A percentile compares a stretch with the other conserved stretches of the same genome.
These are phyloP conservation scores for Xylocampa areola DNA, from an alignment of 2,888 invertebrate genomes.

Conservation along the genomic window DNA sequence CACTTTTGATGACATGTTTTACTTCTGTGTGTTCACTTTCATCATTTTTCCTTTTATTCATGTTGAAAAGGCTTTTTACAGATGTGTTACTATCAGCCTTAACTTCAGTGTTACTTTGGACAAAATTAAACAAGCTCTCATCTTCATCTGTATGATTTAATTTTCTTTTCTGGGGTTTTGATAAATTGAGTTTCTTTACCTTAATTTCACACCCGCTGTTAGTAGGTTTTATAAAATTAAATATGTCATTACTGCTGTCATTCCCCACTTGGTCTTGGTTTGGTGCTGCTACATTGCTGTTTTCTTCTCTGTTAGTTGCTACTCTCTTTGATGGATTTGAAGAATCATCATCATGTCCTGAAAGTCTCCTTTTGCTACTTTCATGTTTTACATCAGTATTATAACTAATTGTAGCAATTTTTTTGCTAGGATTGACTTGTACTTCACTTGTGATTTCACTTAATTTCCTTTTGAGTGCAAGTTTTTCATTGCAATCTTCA, in stretches of 20 bases:
- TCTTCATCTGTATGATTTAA: constrained; percentile 71
- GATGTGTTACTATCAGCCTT: constrained; percentile 47
- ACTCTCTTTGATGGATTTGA: constrained; percentile 74
- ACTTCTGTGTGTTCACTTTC: constrained; percentile 44
- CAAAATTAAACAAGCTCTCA: constrained; percentile 82
- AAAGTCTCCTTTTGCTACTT: constrained; percentile 69
- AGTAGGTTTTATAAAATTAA: constrained; percentile 75
- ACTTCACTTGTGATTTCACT: constrained; percentile 66
- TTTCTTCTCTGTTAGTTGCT: constrained; percentile 68
- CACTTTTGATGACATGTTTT: constrained; percentile 32
- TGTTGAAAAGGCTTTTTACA: constrained; percentile 61
- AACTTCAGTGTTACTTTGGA: constrained; percentile 64
- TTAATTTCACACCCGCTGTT: constrained; percentile 50
- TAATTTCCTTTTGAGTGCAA: constrained; percentile 75
- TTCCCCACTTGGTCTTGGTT: constrained; percentile 19
- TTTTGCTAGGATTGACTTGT: constrained; percentile 71
- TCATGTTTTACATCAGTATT: constrained; percentile 51
- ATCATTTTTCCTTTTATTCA: constrained; percentile 43
- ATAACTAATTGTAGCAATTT: constrained; percentile 64
- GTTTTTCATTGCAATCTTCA: constrained; percentile 47
- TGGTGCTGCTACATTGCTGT: constrained; percentile 13
- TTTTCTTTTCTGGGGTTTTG: constrained; percentile 78
- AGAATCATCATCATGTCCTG: constrained; percentile 56
- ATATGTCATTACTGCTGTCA: constrained; percentile 67
- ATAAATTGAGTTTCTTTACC: constrained; percentile 74